phyloP scores from a whole-genome alignment of 1,140 invertebrate genomes.

The Chlorops oryzae region DNA sequence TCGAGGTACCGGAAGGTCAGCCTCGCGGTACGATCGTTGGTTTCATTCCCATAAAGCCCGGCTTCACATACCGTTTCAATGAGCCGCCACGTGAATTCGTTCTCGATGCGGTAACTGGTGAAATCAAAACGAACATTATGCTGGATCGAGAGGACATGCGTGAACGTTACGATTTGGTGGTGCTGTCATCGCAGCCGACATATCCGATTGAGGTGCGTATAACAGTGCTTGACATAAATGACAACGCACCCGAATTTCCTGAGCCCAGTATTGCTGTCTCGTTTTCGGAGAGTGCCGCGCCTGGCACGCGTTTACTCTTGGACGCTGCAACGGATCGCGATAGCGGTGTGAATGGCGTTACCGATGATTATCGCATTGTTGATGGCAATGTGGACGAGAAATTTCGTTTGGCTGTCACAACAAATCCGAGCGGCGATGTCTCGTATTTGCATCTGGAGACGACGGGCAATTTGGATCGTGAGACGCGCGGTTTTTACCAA shows the following conservation, averaged over 20 bases:
- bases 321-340: slow-evolving; percentile 85
- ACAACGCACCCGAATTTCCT: slow-evolving; percentile 84
- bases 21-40: slow-evolving; percentile 76
- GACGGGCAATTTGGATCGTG: slow-evolving; percentile 81
- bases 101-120: slow-evolving; percentile 71
- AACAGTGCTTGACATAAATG: slow-evolving; percentile 78
- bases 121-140: slow-evolving; percentile 72
- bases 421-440: slow-evolving; percentile 80
- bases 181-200: slow-evolving; percentile 84
- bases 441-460: slow-evolving; percentile 87
- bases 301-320: slow-evolving; percentile 76
- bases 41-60: slow-evolving; percentile 75
- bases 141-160: slow-evolving; percentile 75
- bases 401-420: slow-evolving; percentile 78
- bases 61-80: slow-evolving; percentile 87
- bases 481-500: slow-evolving; percentile 73
- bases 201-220: slow-evolving; percentile 90
- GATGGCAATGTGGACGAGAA: slow-evolving; percentile 81
- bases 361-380: slow-evolving; percentile 81
- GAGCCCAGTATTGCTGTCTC: slow-evolving; percentile 77
- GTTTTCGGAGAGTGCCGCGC: slow-evolving; percentile 85
- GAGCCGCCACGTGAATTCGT: slow-evolving; percentile 78
- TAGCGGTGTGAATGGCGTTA: slow-evolving; percentile 76
- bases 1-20: slow-evolving; percentile 77
- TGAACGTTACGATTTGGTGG: slow-evolving; percentile 81